Base-by-base conservation (phyloP, 2,888 invertebrate genomes). In the Caenorhabditis uteleia region DNA sequence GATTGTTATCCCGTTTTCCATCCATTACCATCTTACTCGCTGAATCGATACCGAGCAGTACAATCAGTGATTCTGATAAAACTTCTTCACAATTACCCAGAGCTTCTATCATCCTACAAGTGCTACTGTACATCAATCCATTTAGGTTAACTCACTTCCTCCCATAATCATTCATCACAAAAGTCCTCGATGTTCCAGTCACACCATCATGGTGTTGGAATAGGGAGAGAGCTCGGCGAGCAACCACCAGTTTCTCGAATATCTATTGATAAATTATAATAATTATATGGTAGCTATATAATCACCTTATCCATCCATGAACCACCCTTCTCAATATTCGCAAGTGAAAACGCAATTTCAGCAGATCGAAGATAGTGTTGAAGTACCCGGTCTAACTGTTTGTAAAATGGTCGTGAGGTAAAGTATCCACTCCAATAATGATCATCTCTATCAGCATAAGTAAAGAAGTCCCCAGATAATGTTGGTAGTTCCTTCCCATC, bases 191-290 rank as follows among this genome's bases (percentile, higher is more conserved):
- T 0, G 98, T 98, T 49, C 98, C 98, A 0, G 95, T 92, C 74
- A 98, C 89, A 20, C 91, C 97, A 85, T 98, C 98, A 85, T 98
- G 98, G 85, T 98, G 98, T 85, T 98, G 97, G 86, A 95, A 98
- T 60, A 98, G 87, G 0, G 85, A 86, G 25, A 95, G 88, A 75
- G 89, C 88, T 47, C 90, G 87, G 26, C 97, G 88, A 14, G 95
- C 92, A 38, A n/a, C n/a, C 10, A 58, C 44, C 43, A 58, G 29
- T 5, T 29, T 20, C 8, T 29, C 23, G 33, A 31, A 58, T 7
- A 44, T 21, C 58, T 58, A 34, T 23, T 16, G 43, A 21, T 14
- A n/a, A n/a, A n/a, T n/a, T n/a, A n/a, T n/a, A n/a, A n/a, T n/a
- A n/a, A n/a, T n/a, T n/a, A n/a, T n/a, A n/a, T n/a, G n/a, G n/a